Evolutionary conservation across 2,113 vertebrate species (phyloP), one percentile per base, ranked within the genome.

Genomic region (Daphoenositta chrysoptera): DNA sequence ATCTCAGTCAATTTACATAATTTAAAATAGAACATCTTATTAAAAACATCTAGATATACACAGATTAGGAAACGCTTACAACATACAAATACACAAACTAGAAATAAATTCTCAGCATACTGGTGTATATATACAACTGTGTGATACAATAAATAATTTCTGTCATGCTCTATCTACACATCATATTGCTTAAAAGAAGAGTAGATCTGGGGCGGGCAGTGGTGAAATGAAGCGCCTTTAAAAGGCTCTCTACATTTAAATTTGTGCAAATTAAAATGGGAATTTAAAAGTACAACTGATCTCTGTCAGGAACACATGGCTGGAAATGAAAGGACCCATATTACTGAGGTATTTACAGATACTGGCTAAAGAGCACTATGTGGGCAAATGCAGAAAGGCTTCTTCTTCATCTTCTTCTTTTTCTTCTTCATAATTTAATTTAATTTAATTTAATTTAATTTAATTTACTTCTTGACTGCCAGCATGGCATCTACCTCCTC

Each of bases 21-120:
- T 99, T 99, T 99, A 99, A 99, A 99, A 99, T 99, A 99, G 99
- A 99, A 99, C 99, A 99, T 99, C 99, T 99, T 99, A 99, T 99
- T 99, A 99, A 99, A 99, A 99, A 99, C 99, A 99, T 99, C 98
- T 96, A 99, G 99, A 98, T 99, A 99, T 99, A 99, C 99, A 99
- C 99, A 98, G 98, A 99, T 99, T 99, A 99, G 98, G 99, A 99
- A 99, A 99, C 98, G 94, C 98, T 99, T 99, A 99, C 99, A 98
- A 99, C 99, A 99, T 99, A 99, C 99, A 99, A 99, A 99, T 99
- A 99, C 99, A 99, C 98, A 98, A 99, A 99, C 99, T 99, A 99
- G 98, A 99, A 99, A 99, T 99, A 97, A 99, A 98, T 98, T 98
- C 98, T 99, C 97, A 99, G 98, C 99, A 98, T 99, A 99, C 98